phyloP scores from a whole-genome alignment of 2,113 vertebrate species.

The Dunckerocampus dactyliophorus region DNA sequence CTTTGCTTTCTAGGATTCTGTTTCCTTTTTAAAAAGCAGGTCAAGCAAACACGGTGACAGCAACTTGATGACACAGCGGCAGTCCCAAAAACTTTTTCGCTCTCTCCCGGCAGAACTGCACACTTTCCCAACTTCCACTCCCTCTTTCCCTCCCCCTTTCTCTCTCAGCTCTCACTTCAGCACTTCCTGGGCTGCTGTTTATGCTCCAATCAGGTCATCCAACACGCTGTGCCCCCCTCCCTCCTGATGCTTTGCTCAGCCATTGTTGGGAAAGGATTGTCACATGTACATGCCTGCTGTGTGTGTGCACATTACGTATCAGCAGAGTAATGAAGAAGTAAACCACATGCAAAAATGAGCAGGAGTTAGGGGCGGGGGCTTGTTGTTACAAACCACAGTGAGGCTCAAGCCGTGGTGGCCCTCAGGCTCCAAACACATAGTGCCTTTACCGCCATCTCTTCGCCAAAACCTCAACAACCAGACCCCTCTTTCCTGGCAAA shows the following conservation, averaged over 20 bases:
- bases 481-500: constrained; percentile 12
- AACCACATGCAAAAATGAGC: too few species aligned
- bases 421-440: constrained; percentile 35
- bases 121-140: constrained; percentile 39
- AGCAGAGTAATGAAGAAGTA: too few species aligned
- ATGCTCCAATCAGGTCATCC: constrained; percentile 68
- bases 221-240: constrained; percentile 38
- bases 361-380: constrained; percentile 44
- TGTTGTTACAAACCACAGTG: constrained; percentile 57
- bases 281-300: constrained; percentile 44
- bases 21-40: constrained; percentile 33
- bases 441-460: constrained; percentile 28
- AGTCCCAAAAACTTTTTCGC: constrained; percentile 60
- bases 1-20: constrained; percentile 25
- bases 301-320: constrained; percentile 13
- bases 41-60: constrained; percentile 32
- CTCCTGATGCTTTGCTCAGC: constrained; percentile 30
- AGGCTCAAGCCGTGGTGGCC: constrained; percentile 32
- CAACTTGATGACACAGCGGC: constrained; percentile 28
- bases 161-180: constrained; percentile 43
- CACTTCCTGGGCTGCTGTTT: constrained; percentile 73
- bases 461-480: constrained; percentile 20
- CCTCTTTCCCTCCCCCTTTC: constrained; percentile 17
- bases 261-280: constrained; percentile 64
- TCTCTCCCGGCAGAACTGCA: constrained; percentile 46